Percentiles rank a stretch among this genome's conserved stretches.
Evolutionary conservation across 2,888 invertebrate species (phyloP).

Genomic region (Scrobipalpa atriplicella): DNA sequence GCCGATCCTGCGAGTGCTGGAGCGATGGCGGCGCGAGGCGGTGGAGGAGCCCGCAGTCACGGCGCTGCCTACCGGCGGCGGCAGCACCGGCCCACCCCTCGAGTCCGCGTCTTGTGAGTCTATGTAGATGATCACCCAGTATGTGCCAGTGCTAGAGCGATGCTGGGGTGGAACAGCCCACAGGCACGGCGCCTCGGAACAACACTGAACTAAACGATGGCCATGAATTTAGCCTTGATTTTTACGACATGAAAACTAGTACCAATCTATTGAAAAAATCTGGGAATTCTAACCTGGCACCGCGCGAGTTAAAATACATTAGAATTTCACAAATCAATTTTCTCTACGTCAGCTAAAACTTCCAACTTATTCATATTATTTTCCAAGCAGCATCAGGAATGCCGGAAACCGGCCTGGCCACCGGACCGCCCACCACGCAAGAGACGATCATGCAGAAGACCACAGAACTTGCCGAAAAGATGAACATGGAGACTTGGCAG

Average conservation of each 20-base stretch:
- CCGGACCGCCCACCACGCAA: slow-evolving; percentile 58
- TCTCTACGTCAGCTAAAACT: too few species aligned
- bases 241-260: too few species aligned
- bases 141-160: background rate
- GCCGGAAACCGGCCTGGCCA: slow-evolving; percentile 44
- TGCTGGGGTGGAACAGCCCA: background rate
- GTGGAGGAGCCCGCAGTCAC: slow-evolving; percentile 42
- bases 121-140: background rate
- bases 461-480: slow-evolving; percentile 85
- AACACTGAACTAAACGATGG: too few species aligned
- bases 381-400: slow-evolving; percentile 2
- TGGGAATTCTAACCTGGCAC: too few species aligned
- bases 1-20: slow-evolving; percentile 63
- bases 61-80: slow-evolving; percentile 29
- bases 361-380: background rate
- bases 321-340: too few species aligned
- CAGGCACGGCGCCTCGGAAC: background rate
- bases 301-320: too few species aligned
- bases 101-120: background rate
- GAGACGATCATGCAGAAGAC: slow-evolving; percentile 82
- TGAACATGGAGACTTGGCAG: slow-evolving; percentile 93
- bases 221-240: too few species aligned
- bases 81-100: slow-evolving; percentile 18
- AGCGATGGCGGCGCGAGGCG: slow-evolving; percentile 73
- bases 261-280: too few species aligned